Conservation (phyloP, 2,888 invertebrate species). For the Lithosia quadra region DNA sequence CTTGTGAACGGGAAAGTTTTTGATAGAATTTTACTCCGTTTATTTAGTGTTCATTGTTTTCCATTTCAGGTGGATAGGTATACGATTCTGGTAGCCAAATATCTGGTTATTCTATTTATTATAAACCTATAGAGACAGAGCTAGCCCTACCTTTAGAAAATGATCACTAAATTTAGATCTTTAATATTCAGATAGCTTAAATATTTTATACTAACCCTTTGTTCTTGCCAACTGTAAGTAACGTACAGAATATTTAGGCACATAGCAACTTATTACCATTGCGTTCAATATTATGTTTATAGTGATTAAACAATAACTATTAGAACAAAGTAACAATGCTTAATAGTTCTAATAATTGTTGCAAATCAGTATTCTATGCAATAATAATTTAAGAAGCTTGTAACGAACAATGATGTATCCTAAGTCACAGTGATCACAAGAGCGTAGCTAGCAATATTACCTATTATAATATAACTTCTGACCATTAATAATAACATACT, state of each 20-base stretch:
- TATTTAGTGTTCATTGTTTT: neutral
- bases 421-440: no score
- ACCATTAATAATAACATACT: no score
- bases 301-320: no score
- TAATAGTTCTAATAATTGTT: no score
- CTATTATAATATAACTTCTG: no score
- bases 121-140: neutral
- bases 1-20: constrained; percentile 17
- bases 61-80: neutral
- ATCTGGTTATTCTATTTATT: neutral
- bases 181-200: no score
- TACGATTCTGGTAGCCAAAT: neutral
- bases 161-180: neutral
- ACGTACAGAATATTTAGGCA: neutral
- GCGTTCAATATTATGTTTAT: neutral
- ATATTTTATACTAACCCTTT: no score
- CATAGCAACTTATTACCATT: neutral
- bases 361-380: no score
- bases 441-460: no score
- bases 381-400: no score
- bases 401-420: no score
- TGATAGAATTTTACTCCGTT: constrained; percentile 6
- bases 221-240: neutral
- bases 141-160: neutral
- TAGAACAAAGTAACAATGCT: no score